phyloP scores from a whole-genome alignment of 2,113 vertebrate genomes.

The Psittacula cyanocephala region DNA sequence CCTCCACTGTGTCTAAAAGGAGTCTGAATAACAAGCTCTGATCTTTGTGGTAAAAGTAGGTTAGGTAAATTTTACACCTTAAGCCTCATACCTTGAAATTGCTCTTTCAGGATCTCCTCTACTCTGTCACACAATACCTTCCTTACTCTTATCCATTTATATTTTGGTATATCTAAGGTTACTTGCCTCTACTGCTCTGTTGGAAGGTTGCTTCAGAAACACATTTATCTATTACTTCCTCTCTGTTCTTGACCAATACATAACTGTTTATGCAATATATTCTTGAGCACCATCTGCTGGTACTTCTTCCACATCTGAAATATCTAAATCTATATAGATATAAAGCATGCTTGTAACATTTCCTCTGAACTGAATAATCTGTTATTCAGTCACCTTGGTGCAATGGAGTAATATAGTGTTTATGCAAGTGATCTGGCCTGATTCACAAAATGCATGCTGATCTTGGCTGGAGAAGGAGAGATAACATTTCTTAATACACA shows the following conservation, averaged over 20 bases:
- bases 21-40: background rate
- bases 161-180: background rate
- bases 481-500: background rate
- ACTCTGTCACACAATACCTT: background rate
- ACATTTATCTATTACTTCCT: background rate
- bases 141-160: background rate
- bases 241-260: background rate
- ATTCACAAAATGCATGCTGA: background rate
- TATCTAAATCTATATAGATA: background rate
- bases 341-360: background rate
- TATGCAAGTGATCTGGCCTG: background rate
- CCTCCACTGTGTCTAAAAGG: background rate
- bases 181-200: background rate
- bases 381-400: background rate
- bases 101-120: background rate
- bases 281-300: conserved; percentile 67
- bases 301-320: background rate
- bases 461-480: background rate
- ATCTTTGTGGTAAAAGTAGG: background rate
- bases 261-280: background rate
- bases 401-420: background rate
- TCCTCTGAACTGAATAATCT: background rate
- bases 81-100: background rate
- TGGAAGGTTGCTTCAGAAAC: background rate
- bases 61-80: background rate